Conservation (phyloP, 2,888 invertebrate species). For the Bombylius discolor region DNA sequence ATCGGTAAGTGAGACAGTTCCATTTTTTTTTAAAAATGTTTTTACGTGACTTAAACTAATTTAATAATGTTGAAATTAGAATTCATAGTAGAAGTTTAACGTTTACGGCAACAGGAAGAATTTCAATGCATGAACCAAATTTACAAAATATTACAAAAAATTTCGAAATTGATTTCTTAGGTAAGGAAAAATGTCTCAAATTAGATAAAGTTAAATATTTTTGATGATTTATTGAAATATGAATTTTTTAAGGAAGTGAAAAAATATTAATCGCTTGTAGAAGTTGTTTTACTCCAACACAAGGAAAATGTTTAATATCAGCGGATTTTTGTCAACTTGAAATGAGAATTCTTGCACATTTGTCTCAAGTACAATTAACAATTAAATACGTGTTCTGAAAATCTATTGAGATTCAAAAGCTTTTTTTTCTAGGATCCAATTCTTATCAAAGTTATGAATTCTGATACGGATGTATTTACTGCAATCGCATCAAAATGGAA, state of each 20-base stretch:
- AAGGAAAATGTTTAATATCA: conserved; percentile 57
- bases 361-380: conserved; percentile 43
- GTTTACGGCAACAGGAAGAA: conserved; percentile 64
- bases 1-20: conserved; percentile 21
- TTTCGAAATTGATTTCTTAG: conserved; percentile 45
- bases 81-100: conserved; percentile 55
- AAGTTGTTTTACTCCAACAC: conserved; percentile 50
- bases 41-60: conserved; percentile 15
- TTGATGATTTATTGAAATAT: background rate
- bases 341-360: conserved; percentile 81
- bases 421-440: conserved; percentile 43
- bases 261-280: conserved; percentile 39
- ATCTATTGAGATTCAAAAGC: background rate
- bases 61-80: conserved; percentile 27
- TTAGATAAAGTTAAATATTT: background rate
- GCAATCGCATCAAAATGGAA: conserved; percentile 80
- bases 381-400: too few species aligned
- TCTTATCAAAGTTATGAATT: conserved; percentile 52
- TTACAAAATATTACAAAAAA: conserved; percentile 83
- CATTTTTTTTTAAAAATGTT: background rate
- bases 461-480: conserved; percentile 66
- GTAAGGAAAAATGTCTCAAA: conserved; percentile 4
- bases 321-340: conserved; percentile 97
- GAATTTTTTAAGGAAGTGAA: conserved; percentile 15
- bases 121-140: conserved; percentile 87